Percentiles rank a stretch among this genome's conserved stretches.
These are phyloP conservation scores for Paedocypris sp. DNA, from an alignment of 2,113 vertebrate species.

Conservation along the genomic window DNA sequence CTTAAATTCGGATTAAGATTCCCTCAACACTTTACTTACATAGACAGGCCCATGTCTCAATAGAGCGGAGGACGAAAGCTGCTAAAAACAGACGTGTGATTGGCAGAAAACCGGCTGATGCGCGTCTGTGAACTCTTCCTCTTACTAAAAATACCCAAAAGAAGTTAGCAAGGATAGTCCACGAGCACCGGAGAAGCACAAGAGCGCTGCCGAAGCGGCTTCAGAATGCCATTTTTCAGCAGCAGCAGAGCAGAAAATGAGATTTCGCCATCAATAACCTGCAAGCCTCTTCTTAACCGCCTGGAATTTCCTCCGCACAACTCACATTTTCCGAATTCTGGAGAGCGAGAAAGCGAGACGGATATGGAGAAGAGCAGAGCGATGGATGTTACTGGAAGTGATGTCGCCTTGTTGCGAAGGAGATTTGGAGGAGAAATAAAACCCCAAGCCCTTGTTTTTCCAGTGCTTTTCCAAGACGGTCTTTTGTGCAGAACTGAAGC, in stretches of 20 bases:
- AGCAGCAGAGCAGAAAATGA: conserved; percentile 33
- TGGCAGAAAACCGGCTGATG: neutral
- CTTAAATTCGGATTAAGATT: neutral
- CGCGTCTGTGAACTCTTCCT: neutral
- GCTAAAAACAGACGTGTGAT: neutral
- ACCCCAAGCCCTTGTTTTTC: neutral
- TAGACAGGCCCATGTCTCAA: neutral
- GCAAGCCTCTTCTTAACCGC: neutral
- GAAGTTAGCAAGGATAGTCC: neutral
- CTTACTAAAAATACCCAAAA: neutral
- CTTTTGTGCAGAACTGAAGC: neutral
- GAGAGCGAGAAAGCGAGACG: neutral
- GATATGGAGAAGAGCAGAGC: neutral
- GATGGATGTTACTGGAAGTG: neutral
- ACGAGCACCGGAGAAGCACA: neutral
- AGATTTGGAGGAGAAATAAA: too few relatives aligned
- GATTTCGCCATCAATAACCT: conserved; percentile 29
- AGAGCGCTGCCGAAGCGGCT: conserved; percentile 2
- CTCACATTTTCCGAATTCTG: conserved; percentile 2
- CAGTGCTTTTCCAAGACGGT: neutral
- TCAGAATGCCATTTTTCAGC: conserved; percentile 31
- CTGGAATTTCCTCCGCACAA: conserved; percentile 19
- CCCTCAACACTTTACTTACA: neutral
- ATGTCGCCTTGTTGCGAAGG: too few relatives aligned
- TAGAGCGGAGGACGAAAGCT: neutral